phyloP scores from a whole-genome alignment of 2,888 invertebrate species.

The Cheilosia variabilis region DNA sequence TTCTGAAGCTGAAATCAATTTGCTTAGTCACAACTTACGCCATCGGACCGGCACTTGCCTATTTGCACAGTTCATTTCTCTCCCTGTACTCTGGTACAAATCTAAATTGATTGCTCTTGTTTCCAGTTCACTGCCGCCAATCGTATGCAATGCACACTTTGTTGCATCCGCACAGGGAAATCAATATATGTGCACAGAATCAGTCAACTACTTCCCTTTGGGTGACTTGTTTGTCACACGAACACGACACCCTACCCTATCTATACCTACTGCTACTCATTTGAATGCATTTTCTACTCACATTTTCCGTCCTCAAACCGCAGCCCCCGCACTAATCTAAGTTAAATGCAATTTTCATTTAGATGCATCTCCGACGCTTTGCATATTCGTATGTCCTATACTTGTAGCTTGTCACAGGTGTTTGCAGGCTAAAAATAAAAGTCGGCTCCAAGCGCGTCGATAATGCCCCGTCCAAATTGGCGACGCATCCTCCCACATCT shows the following conservation, averaged over 20 bases:
- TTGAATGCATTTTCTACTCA: conserved; percentile 18
- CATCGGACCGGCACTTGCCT: background rate
- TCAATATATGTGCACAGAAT: conserved; percentile 1
- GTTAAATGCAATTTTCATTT: conserved; percentile 22
- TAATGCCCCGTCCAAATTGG: background rate
- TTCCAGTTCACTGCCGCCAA: conserved; percentile 6
- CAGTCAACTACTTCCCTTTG: background rate
- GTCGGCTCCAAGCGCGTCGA: background rate
- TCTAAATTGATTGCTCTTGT: conserved; percentile 25
- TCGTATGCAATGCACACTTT: background rate
- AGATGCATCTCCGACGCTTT: background rate
- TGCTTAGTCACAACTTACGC: conserved; percentile 1
- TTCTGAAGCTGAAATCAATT: conserved; percentile 5
- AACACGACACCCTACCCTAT: background rate
- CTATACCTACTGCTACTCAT: conserved; percentile 3
- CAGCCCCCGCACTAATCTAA: background rate
- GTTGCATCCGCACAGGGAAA: conserved; percentile 33
- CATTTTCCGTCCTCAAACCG: background rate
- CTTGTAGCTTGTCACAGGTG: conserved; percentile 14
- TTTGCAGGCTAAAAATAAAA: conserved; percentile 46
- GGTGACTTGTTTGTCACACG: conserved; percentile 6
- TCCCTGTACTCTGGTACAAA: background rate
- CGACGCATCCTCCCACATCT: background rate
- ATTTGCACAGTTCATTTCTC: background rate
- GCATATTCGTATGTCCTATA: background rate